A percentile compares a stretch with the other conserved stretches of the same genome.
Evolutionary conservation across 1,140 invertebrate genomes (phyloP).

Genomic region (Medauroidea extradentata): DNA sequence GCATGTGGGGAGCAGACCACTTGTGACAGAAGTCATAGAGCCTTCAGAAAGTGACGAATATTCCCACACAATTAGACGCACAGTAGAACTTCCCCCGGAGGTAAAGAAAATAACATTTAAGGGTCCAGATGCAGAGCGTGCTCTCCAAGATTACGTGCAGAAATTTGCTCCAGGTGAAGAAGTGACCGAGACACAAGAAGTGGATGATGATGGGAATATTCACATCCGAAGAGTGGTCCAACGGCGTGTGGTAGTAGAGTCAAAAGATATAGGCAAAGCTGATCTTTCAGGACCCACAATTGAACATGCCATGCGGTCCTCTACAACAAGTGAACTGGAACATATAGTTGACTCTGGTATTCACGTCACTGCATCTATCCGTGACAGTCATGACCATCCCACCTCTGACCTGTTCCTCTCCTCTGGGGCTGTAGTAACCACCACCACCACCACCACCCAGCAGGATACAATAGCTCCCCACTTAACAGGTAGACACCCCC

Average conservation of each 20-base stretch:
- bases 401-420: constrained; percentile 8
- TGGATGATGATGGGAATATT: constrained; percentile 49
- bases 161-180: constrained; percentile 50
- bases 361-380: constrained; percentile 11
- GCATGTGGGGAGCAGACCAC: constrained; percentile 33
- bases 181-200: constrained; percentile 44
- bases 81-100: constrained; percentile 48
- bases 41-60: constrained; percentile 39
- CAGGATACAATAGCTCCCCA: constrained; percentile 15
- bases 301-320: constrained; percentile 26
- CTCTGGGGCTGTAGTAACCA: constrained; percentile 12
- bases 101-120: constrained; percentile 51
- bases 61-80: constrained; percentile 44
- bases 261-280: constrained; percentile 28
- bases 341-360: constrained; percentile 7
- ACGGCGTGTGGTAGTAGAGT: constrained; percentile 44
- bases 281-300: constrained; percentile 26
- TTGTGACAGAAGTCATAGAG: constrained; percentile 47
- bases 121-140: constrained; percentile 48
- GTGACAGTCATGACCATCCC: constrained; percentile 9
- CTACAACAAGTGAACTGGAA: constrained; percentile 12
- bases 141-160: constrained; percentile 47
- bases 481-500: constrained; percentile 23
- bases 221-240: constrained; percentile 48
- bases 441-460: constrained; percentile 9